Percentiles rank a stretch among this genome's conserved stretches.
These are phyloP conservation scores for Adelognathus sp. DNA, from an alignment of 2,888 invertebrate genomes.

Conservation along the genomic window DNA sequence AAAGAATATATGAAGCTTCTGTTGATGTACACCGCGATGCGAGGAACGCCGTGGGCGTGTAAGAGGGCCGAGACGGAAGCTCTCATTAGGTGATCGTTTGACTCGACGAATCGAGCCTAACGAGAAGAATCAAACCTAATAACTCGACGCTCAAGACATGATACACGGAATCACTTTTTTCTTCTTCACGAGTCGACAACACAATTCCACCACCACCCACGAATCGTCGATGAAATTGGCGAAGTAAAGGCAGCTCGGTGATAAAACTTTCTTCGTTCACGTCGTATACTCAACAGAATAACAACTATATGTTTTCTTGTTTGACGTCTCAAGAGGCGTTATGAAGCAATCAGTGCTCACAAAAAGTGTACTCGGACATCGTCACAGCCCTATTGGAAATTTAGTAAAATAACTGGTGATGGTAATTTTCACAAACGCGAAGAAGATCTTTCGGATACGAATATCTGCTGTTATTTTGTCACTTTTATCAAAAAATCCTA, in stretches of 20 bases:
- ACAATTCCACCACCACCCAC: background rate
- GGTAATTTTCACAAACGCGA: too few species aligned
- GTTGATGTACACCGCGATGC: background rate
- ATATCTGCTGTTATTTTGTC: too few species aligned
- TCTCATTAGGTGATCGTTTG: constrained; percentile 27
- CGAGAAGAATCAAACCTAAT: constrained; percentile 38
- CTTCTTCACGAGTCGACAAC: background rate
- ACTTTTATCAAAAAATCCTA: too few species aligned
- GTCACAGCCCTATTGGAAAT: too few species aligned
- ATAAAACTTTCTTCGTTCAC: too few species aligned
- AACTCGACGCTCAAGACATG: constrained; percentile 14
- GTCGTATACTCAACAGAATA: too few species aligned
- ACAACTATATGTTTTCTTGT: too few species aligned
- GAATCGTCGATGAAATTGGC: background rate
- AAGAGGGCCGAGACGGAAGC: constrained; percentile 25
- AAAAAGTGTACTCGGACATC: too few species aligned
- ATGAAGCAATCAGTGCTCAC: too few species aligned
- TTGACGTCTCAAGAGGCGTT: too few species aligned
- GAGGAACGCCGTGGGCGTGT: constrained; percentile 6
- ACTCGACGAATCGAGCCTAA: constrained; percentile 18
- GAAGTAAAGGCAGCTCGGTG: background rate
- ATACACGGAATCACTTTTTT: constrained; percentile 20
- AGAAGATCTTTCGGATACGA: too few species aligned
- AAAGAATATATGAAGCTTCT: constrained; percentile 10
- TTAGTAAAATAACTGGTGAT: too few species aligned